phyloP scores from a whole-genome alignment of 2,113 vertebrate genomes.

The Desmodus rotundus region DNA sequence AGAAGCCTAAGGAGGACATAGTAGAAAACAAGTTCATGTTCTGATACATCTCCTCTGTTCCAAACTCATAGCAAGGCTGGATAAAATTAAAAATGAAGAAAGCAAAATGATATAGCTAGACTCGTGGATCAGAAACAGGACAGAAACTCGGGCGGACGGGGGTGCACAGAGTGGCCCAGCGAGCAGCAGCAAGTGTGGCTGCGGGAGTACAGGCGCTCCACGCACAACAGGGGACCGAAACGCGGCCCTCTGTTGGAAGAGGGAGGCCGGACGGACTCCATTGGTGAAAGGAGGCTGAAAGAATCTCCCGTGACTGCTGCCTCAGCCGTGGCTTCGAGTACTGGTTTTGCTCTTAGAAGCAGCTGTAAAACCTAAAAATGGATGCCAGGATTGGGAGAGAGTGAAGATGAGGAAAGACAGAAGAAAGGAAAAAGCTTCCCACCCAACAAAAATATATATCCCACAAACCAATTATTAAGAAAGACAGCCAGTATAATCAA shows the following conservation, averaged over 20 bases:
- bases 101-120: not conserved
- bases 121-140: not conserved
- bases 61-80: not conserved
- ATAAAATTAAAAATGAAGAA: not conserved
- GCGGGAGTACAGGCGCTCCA: not conserved
- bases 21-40: not conserved
- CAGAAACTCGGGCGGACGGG: not conserved
- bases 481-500: not conserved
- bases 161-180: not conserved
- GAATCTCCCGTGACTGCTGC: not conserved
- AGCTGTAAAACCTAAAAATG: not conserved
- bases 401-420: not conserved
- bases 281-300: not conserved
- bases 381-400: not conserved
- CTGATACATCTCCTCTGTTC: not conserved
- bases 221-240: not conserved
- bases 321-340: not conserved
- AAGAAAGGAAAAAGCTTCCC: not conserved
- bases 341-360: not conserved
- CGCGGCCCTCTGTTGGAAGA: not conserved
- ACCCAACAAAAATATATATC: not conserved
- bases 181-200: not conserved
- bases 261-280: not conserved
- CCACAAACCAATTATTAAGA: not conserved
- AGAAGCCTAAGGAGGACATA: not conserved